phyloP scores from a whole-genome alignment of 2,113 vertebrate genomes.

The Notothenia rossii region DNA sequence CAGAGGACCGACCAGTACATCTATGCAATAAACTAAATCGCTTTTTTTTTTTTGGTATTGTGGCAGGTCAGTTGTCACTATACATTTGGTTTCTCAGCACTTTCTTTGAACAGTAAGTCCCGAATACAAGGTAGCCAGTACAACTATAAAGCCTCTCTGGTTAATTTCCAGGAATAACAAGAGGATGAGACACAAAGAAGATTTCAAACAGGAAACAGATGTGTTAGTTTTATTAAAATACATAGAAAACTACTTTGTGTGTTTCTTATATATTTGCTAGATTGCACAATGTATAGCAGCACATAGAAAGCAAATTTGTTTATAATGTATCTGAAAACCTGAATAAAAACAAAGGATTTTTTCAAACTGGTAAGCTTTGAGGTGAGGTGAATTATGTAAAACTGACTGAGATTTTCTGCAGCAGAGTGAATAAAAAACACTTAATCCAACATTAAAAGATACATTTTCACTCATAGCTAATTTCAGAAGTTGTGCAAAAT shows the following conservation, averaged over 20 bases:
- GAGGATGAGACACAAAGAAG: constrained; percentile 78
- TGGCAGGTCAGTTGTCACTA: constrained; percentile 9
- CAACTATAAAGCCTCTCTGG: constrained; percentile 32
- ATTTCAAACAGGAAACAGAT: constrained; percentile 84
- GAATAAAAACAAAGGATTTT: constrained; percentile 64
- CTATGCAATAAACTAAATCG: constrained; percentile 1
- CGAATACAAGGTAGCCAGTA: constrained; percentile 36
- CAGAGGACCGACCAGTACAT: neutral
- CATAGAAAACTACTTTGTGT: constrained; percentile 88
- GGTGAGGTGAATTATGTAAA: constrained; percentile 46
- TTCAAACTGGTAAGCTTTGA: constrained; percentile 58
- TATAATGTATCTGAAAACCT: constrained; percentile 69
- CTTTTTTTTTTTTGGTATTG: neutral
- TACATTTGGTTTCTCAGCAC: constrained; percentile 46
- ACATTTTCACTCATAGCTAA: constrained; percentile 64
- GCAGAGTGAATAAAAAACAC: constrained; percentile 63
- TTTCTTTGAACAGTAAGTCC: constrained; percentile 61
- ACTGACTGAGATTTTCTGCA: constrained; percentile 55
- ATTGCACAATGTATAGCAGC: constrained; percentile 84
- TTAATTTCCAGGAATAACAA: constrained; percentile 61
- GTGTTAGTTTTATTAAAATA: constrained; percentile 90
- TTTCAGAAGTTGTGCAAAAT: constrained; percentile 74
- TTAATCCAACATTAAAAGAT: constrained; percentile 62
- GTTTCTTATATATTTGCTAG: constrained; percentile 80
- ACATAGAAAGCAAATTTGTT: constrained; percentile 78